These are phyloP conservation scores for Ethmia dodecea DNA, from an alignment of 2,888 invertebrate species.

Conservation along the genomic window DNA sequence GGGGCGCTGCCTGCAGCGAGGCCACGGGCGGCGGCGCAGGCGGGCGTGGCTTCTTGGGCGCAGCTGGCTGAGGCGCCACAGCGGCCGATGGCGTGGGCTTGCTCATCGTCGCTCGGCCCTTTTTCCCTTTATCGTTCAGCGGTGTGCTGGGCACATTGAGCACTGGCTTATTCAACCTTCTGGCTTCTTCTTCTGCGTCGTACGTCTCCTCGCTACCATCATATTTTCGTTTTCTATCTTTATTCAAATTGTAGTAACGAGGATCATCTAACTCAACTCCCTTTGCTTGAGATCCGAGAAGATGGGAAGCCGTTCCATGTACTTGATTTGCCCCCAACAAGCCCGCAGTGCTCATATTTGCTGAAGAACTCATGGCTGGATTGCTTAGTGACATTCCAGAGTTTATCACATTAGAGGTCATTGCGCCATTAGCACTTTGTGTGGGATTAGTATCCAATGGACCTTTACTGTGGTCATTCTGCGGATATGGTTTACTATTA, in stretches of 20 bases:
- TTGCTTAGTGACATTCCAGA: conserved; percentile 56
- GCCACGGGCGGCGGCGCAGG: conserved; percentile 64
- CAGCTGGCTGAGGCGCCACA: conserved; percentile 64
- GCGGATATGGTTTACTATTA: conserved; percentile 53
- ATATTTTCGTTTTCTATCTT: conserved; percentile 83
- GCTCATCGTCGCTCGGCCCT: conserved; percentile 44
- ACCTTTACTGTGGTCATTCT: conserved; percentile 55
- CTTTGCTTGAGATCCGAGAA: conserved; percentile 52
- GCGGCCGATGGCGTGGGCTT: conserved; percentile 59
- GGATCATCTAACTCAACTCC: conserved; percentile 82
- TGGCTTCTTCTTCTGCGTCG: conserved; percentile 76
- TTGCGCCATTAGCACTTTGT: conserved; percentile 64
- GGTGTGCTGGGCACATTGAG: conserved; percentile 72
- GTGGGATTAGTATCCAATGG: conserved; percentile 53
- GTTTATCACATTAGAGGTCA: conserved; percentile 53
- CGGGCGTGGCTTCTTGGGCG: conserved; percentile 66
- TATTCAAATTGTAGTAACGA: conserved; percentile 84
- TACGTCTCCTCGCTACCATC: conserved; percentile 82
- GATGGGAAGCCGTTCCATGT: conserved; percentile 52
- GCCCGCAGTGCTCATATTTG: conserved; percentile 57
- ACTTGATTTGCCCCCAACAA: conserved; percentile 65
- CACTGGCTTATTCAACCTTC: conserved; percentile 69
- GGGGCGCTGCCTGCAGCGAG: conserved; percentile 62
- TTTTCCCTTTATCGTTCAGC: conserved; percentile 65
- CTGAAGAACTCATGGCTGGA: conserved; percentile 53